A percentile compares a stretch with the other conserved stretches of the same genome.
These are phyloP conservation scores for Leptinotarsa tumamoca DNA, from an alignment of 2,888 invertebrate species.

Conservation along the genomic window DNA sequence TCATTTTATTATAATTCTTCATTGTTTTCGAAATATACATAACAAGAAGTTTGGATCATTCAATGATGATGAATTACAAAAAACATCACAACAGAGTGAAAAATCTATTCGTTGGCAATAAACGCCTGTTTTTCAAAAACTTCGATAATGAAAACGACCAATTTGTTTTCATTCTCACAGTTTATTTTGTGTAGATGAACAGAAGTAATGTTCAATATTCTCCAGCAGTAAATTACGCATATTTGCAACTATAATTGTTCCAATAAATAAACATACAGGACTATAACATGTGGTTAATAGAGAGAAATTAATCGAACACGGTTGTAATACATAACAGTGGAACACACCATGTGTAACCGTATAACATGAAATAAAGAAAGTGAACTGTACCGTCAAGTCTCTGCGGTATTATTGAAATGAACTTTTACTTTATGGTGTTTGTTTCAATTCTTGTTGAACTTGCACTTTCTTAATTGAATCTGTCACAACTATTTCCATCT, in stretches of 20 bases:
- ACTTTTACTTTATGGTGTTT: slow-evolving; percentile 24
- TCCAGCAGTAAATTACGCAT: too few species aligned
- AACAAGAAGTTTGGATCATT: too few species aligned
- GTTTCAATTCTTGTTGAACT: slow-evolving; percentile 19
- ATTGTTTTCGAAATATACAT: too few species aligned
- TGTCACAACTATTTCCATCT: slow-evolving; percentile 2
- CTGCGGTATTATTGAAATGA: slow-evolving; percentile 8
- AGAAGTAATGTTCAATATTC: too few species aligned
- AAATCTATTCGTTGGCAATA: too few species aligned
- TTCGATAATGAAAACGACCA: too few species aligned
- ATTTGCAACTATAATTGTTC: neutral
- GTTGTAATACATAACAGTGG: slow-evolving; percentile 6
- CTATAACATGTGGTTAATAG: neutral
- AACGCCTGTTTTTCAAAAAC: too few species aligned
- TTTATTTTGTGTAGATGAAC: too few species aligned
- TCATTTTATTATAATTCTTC: too few species aligned
- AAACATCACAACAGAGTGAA: too few species aligned
- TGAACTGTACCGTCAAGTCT: slow-evolving; percentile 3
- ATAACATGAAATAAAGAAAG: slow-evolving; percentile 14
- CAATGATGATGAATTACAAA: too few species aligned
- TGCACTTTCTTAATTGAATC: slow-evolving; percentile 13
- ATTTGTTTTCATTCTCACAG: too few species aligned
- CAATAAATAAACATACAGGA: neutral
- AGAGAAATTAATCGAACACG: slow-evolving; percentile 8
- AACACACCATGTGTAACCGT: slow-evolving; percentile 5